Evolutionary conservation across 2,888 invertebrate genomes (phyloP).

Genomic region (Diplazon laetatorius): DNA sequence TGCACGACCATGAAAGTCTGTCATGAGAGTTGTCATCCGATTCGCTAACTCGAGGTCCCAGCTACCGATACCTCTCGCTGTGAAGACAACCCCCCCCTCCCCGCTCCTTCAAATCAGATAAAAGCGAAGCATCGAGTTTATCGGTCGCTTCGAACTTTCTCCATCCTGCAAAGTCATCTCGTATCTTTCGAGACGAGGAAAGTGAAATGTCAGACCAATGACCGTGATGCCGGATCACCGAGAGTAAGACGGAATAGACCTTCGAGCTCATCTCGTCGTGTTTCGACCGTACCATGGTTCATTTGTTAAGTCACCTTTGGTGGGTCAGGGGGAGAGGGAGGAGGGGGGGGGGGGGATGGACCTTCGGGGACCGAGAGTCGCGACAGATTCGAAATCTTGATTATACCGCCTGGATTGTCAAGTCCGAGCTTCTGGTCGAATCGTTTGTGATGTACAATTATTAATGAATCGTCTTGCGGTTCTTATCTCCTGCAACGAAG

Average conservation of each 20-base stretch:
- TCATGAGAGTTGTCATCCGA: conserved; percentile 36
- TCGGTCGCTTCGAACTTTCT: conserved; percentile 38
- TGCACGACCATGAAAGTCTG: background rate
- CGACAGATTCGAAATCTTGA: conserved; percentile 67
- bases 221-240: conserved; percentile 48
- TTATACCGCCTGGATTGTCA: conserved; percentile 59
- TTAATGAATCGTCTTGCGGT: conserved; percentile 70
- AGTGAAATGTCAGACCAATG: conserved; percentile 61
- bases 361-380: conserved; percentile 43
- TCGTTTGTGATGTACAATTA: conserved; percentile 69
- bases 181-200: conserved; percentile 37
- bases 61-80: background rate
- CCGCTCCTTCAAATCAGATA: conserved; percentile 47
- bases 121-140: conserved; percentile 32
- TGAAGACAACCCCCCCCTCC: conserved; percentile 24
- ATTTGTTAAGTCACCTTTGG: conserved; percentile 56
- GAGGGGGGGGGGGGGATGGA: too few relatives aligned
- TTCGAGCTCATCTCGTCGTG: conserved; percentile 15
- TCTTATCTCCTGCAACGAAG: conserved; percentile 36
- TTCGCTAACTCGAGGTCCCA: conserved; percentile 7
- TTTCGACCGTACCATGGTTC: conserved; percentile 32
- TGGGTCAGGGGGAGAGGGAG: too few relatives aligned
- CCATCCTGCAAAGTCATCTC: conserved; percentile 59
- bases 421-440: conserved; percentile 71
- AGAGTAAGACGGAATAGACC: conserved; percentile 31